These are phyloP conservation scores for Odocoileus hemionus DNA, from an alignment of 2,113 vertebrate species.

Conservation along the genomic window DNA sequence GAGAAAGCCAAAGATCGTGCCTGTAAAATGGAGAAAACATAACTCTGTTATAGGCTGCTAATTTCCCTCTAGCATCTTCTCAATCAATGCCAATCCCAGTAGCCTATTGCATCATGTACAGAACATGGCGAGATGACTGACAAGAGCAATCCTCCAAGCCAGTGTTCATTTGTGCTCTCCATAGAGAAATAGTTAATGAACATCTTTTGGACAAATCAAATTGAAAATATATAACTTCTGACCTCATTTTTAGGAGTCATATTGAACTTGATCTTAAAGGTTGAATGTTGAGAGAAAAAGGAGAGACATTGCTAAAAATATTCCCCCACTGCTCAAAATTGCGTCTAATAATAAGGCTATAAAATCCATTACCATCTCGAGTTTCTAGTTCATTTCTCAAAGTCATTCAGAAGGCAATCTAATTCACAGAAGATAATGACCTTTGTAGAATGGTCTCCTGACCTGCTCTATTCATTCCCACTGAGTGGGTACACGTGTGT, in stretches of 20 bases:
- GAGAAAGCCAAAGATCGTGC: not conserved
- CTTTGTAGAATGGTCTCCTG: not conserved
- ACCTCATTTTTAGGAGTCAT: not conserved
- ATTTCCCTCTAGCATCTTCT: not conserved
- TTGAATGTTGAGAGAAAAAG: not conserved
- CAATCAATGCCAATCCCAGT: not conserved
- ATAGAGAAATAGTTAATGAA: not conserved
- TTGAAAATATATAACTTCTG: constrained; percentile 23
- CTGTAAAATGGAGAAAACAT: not conserved
- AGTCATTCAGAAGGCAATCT: not conserved
- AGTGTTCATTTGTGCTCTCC: not conserved
- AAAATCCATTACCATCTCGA: not conserved
- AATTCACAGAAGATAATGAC: not conserved
- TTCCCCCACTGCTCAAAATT: not conserved
- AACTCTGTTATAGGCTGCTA: not conserved
- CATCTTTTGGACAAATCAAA: not conserved
- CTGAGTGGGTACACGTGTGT: not conserved
- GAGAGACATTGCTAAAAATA: not conserved
- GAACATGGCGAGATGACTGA: not conserved
- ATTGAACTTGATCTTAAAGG: not conserved
- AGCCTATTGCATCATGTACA: not conserved
- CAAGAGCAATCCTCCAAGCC: not conserved
- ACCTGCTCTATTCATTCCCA: not conserved
- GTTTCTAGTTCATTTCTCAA: constrained; percentile 27
- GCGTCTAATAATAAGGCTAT: not conserved